A percentile compares a stretch with the other conserved stretches of the same genome.
phyloP scores from a whole-genome alignment of 2,888 invertebrate genomes.

The Leptarthrus brevirostris region DNA sequence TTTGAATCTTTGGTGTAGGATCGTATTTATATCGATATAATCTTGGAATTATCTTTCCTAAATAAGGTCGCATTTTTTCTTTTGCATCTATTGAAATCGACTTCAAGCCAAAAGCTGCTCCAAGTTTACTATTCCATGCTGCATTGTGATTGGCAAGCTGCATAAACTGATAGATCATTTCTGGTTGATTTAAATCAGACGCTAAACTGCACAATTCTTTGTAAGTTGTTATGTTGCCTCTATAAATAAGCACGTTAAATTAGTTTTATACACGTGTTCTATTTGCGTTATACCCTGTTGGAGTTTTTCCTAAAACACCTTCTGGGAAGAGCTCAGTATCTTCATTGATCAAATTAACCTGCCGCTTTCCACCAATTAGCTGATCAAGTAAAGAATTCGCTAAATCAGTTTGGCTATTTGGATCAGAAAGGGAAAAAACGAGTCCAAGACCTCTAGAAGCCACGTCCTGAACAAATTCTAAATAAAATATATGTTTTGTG shows the following conservation, averaged over 20 bases:
- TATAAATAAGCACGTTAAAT: slow-evolving; percentile 65
- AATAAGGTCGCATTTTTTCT: slow-evolving; percentile 82
- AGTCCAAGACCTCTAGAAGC: slow-evolving; percentile 91
- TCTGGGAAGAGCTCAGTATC: slow-evolving; percentile 91
- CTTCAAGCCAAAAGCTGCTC: slow-evolving; percentile 93
- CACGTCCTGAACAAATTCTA: slow-evolving; percentile 93
- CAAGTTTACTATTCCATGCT: slow-evolving; percentile 90
- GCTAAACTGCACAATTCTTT: slow-evolving; percentile 94
- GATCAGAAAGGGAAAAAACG: slow-evolving; percentile 84
- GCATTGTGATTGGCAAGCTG: slow-evolving; percentile 94
- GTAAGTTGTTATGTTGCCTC: slow-evolving; percentile 91
- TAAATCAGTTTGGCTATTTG: slow-evolving; percentile 76
- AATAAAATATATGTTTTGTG: slow-evolving; percentile 54
- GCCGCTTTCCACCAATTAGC: slow-evolving; percentile 81
- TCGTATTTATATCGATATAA: slow-evolving; percentile 88
- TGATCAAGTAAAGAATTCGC: slow-evolving; percentile 85
- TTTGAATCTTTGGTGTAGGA: slow-evolving; percentile 90
- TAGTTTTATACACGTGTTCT: too few species aligned
- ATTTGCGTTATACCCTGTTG: slow-evolving; percentile 88
- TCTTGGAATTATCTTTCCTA: slow-evolving; percentile 88
- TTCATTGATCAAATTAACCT: slow-evolving; percentile 78
- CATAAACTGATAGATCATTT: slow-evolving; percentile 95
- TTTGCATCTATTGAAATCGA: slow-evolving; percentile 87
- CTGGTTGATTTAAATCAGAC: slow-evolving; percentile 94
- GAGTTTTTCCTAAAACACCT: slow-evolving; percentile 85